Evolutionary conservation across 2,113 vertebrate species (phyloP).

Genomic region (Mastomys coucha): DNA sequence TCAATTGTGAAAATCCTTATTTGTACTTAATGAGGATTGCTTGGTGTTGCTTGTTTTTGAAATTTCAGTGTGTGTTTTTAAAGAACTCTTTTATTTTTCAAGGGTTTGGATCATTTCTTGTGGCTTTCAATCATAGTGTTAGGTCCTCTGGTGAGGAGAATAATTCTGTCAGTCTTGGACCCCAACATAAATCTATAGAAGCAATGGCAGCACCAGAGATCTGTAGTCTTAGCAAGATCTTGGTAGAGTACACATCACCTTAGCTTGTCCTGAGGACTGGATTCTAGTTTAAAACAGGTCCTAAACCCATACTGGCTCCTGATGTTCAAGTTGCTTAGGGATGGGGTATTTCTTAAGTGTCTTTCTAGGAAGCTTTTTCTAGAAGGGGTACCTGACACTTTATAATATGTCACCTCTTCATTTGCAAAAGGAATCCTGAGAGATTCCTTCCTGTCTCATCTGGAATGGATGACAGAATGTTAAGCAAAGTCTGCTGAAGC

Average conservation of each 20-base stretch:
- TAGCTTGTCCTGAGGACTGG: neutral
- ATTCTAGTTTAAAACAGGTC: neutral
- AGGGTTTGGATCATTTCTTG: neutral
- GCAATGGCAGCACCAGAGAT: neutral
- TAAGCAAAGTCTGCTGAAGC: slow-evolving; percentile 64
- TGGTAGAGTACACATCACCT: neutral
- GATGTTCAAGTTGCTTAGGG: neutral
- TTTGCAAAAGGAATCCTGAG: slow-evolving; percentile 23
- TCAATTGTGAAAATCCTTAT: neutral
- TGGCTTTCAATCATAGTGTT: neutral
- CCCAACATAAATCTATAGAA: neutral
- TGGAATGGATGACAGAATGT: slow-evolving; percentile 47
- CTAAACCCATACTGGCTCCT: neutral
- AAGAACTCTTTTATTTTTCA: neutral
- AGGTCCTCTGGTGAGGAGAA: neutral
- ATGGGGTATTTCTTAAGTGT: neutral
- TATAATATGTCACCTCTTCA: neutral
- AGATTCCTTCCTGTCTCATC: slow-evolving; percentile 27
- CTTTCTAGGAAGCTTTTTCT: neutral
- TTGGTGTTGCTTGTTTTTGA: neutral
- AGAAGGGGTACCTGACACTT: neutral
- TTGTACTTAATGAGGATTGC: neutral
- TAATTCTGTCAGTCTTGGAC: neutral
- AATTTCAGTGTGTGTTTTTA: neutral
- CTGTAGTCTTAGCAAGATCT: neutral